These are phyloP conservation scores for Pampusana beccarii DNA, from an alignment of 2,113 vertebrate genomes.

Conservation along the genomic window DNA sequence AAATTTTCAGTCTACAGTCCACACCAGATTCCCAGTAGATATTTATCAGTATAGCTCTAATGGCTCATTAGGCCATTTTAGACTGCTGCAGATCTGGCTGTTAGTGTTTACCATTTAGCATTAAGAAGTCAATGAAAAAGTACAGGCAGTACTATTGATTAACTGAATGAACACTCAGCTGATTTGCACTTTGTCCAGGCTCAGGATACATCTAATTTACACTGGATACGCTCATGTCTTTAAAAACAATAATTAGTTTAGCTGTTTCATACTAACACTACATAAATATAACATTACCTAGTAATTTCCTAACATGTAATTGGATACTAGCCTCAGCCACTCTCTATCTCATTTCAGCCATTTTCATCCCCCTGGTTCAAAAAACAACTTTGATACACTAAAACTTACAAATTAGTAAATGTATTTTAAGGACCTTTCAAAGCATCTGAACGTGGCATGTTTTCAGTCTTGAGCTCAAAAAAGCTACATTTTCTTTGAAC, in stretches of 20 bases:
- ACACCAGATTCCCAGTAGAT: neutral
- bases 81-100: constrained; percentile 1
- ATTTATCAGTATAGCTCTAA: constrained; percentile 41
- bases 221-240: neutral
- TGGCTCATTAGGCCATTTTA: constrained; percentile 36
- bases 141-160: constrained; percentile 33
- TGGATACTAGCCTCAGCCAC: neutral
- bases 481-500: neutral
- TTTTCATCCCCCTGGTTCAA: neutral
- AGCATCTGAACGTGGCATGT: neutral
- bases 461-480: neutral
- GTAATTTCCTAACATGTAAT: neutral
- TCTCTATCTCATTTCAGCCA: neutral
- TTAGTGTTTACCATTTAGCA: constrained; percentile 14
- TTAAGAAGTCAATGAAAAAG: constrained; percentile 31
- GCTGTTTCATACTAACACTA: neutral
- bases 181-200: neutral
- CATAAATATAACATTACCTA: neutral
- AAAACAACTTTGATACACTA: neutral
- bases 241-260: constrained; percentile 3
- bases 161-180: neutral
- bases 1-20: neutral
- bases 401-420: neutral
- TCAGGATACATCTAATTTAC: neutral
- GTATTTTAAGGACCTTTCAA: neutral